Percentiles rank a stretch among this genome's conserved stretches.
phyloP scores from a whole-genome alignment of 2,113 vertebrate species.

The Aviceda subcristata region DNA sequence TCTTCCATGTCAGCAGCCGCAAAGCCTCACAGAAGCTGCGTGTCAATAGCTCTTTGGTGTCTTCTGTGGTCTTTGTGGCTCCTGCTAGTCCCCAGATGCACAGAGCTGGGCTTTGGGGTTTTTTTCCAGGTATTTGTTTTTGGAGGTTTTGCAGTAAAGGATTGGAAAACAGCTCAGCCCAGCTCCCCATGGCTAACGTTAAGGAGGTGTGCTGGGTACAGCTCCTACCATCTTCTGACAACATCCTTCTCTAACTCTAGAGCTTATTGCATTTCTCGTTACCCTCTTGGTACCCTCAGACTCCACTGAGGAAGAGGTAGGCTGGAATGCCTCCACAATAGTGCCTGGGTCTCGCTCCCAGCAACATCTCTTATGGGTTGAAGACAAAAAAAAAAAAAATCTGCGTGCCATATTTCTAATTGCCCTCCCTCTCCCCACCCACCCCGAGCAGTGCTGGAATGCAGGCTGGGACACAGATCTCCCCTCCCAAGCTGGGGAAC shows the following conservation, averaged over 20 bases:
- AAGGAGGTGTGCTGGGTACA: constrained; percentile 1
- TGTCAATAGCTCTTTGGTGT: constrained; percentile 61
- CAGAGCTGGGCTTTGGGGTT: not conserved
- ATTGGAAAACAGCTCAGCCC: not conserved
- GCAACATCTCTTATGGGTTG: not conserved
- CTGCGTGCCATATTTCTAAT: not conserved
- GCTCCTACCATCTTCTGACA: not conserved
- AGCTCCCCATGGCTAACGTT: not conserved
- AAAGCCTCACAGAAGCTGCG: constrained; percentile 39
- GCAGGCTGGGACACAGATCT: not conserved
- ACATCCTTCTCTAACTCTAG: not conserved
- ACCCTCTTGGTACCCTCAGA: not conserved
- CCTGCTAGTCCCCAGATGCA: not conserved
- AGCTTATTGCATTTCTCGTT: not conserved
- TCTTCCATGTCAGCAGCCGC: not conserved
- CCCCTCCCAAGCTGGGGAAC: not conserved
- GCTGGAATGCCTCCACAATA: not conserved
- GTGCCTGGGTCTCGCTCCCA: not conserved
- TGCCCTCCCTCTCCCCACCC: not conserved
- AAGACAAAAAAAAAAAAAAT: not conserved
- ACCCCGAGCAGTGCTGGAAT: constrained; percentile 7
- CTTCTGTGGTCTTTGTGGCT: constrained; percentile 23
- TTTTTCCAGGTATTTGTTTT: not conserved
- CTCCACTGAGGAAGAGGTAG: not conserved
- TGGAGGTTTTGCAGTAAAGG: constrained; percentile 7